Percentiles rank a stretch among this genome's conserved stretches.
phyloP scores from a whole-genome alignment of 1,140 invertebrate genomes.

The Achroia grisella region DNA sequence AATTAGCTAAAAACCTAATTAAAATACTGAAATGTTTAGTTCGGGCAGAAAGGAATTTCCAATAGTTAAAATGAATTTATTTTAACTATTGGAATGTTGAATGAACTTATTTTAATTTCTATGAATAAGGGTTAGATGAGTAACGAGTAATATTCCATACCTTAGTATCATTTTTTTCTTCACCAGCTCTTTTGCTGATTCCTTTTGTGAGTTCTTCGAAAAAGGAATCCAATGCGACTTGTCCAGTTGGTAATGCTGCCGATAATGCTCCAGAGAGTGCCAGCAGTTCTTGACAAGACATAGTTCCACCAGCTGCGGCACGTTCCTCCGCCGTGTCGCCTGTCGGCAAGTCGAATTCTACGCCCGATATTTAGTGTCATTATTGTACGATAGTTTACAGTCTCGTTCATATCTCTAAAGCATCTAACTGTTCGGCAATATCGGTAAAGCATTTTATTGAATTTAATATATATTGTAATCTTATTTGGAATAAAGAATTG shows the following conservation, averaged over 20 bases:
- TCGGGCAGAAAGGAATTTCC: neutral
- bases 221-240: constrained; percentile 86
- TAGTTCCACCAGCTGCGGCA: constrained; percentile 71
- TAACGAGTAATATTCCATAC: constrained; percentile 33
- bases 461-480: too few relatives aligned
- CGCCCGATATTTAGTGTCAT: constrained; percentile 40
- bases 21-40: neutral
- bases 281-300: constrained; percentile 94
- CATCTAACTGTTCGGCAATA: too few relatives aligned
- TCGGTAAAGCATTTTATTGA: too few relatives aligned
- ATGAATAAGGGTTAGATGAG: too few relatives aligned
- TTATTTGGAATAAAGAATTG: too few relatives aligned
- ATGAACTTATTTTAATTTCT: constrained; percentile 1
- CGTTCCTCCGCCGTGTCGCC: constrained; percentile 54
- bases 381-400: constrained; percentile 3
- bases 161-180: constrained; percentile 58
- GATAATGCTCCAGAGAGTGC: constrained; percentile 92
- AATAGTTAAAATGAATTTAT: neutral
- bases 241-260: constrained; percentile 91
- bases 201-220: constrained; percentile 86
- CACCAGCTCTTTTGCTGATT: constrained; percentile 68
- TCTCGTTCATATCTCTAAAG: neutral
- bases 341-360: constrained; percentile 69
- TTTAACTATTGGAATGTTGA: neutral
- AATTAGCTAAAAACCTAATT: neutral